Evolutionary conservation across 35 echinoderm and acorn worm genomes (phyloP).

Genomic region (Patiria miniata): DNA sequence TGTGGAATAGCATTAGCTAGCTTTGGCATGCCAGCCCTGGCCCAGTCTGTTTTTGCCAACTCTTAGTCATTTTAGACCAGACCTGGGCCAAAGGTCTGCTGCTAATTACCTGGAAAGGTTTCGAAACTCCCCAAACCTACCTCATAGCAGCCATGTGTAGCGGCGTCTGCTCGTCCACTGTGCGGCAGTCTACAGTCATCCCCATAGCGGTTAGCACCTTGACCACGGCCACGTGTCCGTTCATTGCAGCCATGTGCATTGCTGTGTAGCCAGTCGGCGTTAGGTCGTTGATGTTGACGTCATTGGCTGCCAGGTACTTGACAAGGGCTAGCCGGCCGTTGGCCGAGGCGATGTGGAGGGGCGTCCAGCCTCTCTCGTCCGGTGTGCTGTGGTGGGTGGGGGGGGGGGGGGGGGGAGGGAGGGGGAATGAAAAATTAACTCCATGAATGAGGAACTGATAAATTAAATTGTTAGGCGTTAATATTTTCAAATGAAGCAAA

Average conservation of each 20-base stretch:
- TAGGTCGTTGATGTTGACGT: slow-evolving; percentile 66
- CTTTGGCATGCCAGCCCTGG: no score
- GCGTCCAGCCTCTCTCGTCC: slow-evolving; percentile 87
- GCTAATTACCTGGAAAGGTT: no score
- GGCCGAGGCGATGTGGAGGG: slow-evolving; percentile 64
- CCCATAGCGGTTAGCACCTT: slow-evolving; percentile 78
- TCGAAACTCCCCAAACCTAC: no score
- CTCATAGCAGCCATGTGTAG: slow-evolving; percentile 95
- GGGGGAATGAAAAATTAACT: not conserved
- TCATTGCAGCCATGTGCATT: slow-evolving; percentile 90
- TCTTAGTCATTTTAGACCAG: no score
- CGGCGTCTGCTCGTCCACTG: slow-evolving; percentile 90
- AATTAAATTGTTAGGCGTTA: no score
- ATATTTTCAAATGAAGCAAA: no score
- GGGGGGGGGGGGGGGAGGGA: no score
- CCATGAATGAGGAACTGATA: not conserved
- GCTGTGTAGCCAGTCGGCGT: slow-evolving; percentile 89
- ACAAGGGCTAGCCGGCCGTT: slow-evolving; percentile 70
- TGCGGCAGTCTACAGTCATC: slow-evolving; percentile 62
- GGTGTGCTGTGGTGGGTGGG: slow-evolving; percentile 22
- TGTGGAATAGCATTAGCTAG: no score
- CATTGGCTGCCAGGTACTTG: slow-evolving; percentile 74
- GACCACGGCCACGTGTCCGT: slow-evolving; percentile 79
- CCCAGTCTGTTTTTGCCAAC: no score
- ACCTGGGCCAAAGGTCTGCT: no score